phyloP scores from a whole-genome alignment of 2,797 vertebrate genomes.

The Catamblyrhynchus diadema region DNA sequence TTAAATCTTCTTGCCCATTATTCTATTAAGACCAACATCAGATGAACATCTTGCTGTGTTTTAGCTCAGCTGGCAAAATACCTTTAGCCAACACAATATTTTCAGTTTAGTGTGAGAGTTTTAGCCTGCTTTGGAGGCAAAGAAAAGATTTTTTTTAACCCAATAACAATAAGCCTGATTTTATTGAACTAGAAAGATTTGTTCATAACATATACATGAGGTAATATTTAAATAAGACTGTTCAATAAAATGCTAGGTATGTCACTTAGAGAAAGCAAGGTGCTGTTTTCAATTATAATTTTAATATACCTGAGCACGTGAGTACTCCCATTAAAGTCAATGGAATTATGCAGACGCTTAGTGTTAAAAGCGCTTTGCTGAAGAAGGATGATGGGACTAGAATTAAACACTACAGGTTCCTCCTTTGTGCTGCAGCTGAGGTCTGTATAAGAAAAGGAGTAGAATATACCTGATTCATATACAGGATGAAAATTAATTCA shows the following conservation, averaged over 20 bases:
- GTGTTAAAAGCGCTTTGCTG: constrained; percentile 40
- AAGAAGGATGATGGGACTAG: neutral
- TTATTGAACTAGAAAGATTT: constrained; percentile 40
- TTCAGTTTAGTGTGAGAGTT: neutral
- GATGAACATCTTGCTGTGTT: neutral
- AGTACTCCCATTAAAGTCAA: constrained; percentile 24
- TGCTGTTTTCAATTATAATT: constrained; percentile 38
- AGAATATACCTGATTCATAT: constrained; percentile 39
- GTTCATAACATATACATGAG: constrained; percentile 1
- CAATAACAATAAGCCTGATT: constrained; percentile 4
- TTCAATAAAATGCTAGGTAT: neutral
- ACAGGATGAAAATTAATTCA: constrained; percentile 58
- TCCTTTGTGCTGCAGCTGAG: neutral
- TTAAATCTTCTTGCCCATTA: constrained; percentile 10
- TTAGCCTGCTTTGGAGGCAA: neutral
- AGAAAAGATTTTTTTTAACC: neutral
- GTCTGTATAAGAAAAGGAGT: neutral
- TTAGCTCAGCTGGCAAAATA: neutral
- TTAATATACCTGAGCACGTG: neutral
- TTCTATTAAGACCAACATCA: constrained; percentile 4
- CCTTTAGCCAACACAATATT: neutral
- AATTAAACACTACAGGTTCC: neutral
- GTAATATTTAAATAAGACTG: constrained; percentile 43
- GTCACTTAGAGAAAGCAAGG: constrained; percentile 13
- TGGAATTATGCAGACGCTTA: neutral